Conservation (phyloP, 2,113 vertebrate species). For the Apteryx owenii region DNA sequence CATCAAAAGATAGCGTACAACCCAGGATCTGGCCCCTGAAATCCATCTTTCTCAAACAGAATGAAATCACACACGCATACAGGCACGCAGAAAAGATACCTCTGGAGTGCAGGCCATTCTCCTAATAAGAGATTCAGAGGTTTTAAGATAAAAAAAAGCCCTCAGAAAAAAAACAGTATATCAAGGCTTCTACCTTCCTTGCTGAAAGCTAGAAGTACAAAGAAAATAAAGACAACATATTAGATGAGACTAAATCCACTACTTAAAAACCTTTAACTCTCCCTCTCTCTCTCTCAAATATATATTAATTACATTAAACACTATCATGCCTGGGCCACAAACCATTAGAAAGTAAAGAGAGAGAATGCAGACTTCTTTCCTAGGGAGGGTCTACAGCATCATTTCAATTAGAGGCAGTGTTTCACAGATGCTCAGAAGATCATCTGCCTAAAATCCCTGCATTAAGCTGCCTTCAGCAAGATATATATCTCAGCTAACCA, state of each 20-base stretch:
- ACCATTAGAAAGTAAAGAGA: neutral
- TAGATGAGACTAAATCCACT: neutral
- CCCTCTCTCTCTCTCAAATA: neutral
- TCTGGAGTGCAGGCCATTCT: too few species aligned
- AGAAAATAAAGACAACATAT: fast-evolving
- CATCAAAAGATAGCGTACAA: neutral
- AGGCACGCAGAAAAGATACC: too few species aligned
- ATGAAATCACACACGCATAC: too few species aligned
- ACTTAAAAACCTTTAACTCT: neutral
- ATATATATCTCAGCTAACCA: neutral
- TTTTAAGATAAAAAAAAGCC: too few species aligned
- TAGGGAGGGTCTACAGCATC: too few species aligned
- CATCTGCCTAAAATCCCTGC: neutral
- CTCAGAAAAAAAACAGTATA: neutral
- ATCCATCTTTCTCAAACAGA: neutral
- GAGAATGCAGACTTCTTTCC: fast-evolving
- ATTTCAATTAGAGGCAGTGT: neutral
- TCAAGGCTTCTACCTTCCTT: neutral
- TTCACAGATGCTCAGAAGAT: neutral
- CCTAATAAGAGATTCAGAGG: too few species aligned
- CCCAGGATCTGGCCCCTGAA: too few species aligned
- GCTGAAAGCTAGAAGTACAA: neutral
- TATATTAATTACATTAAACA: neutral
- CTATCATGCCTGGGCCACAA: neutral
- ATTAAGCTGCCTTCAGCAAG: neutral